A percentile compares a stretch with the other conserved stretches of the same genome.
Evolutionary conservation across 1,140 invertebrate species (phyloP).

Genomic region (Vanessa tameamea): DNA sequence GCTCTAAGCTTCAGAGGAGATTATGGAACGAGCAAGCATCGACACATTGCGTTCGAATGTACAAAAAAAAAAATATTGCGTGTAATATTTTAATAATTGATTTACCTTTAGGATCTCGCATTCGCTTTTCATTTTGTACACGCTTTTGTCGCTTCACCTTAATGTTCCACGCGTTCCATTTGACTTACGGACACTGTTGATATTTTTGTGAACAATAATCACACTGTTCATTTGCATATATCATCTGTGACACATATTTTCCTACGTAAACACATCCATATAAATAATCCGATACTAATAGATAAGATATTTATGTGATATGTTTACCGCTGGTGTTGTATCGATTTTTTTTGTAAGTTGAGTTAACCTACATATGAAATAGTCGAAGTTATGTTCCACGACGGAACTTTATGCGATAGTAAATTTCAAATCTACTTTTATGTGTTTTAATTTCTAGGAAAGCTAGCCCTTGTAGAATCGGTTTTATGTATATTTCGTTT

Average conservation of each 20-base stretch:
- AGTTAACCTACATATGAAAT: slow-evolving; percentile 32
- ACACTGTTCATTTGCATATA: not conserved
- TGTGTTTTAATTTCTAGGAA: slow-evolving; percentile 9
- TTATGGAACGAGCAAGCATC: too few relatives aligned
- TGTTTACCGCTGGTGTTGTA: slow-evolving; percentile 18
- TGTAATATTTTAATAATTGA: too few relatives aligned
- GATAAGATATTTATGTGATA: slow-evolving; percentile 1
- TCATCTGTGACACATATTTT: not conserved
- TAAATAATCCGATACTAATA: slow-evolving; percentile 10
- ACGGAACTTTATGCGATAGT: slow-evolving; percentile 12
- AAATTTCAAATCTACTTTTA: slow-evolving; percentile 4
- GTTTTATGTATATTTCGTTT: not conserved
- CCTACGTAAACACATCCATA: not conserved
- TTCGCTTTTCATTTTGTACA: too few relatives aligned
- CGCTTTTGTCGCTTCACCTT: too few relatives aligned
- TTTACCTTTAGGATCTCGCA: too few relatives aligned
- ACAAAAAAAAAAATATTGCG: too few relatives aligned
- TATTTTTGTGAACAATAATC: too few relatives aligned
- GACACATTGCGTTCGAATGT: too few relatives aligned
- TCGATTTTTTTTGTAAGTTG: slow-evolving; percentile 28
- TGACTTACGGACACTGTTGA: too few relatives aligned
- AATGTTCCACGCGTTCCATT: too few relatives aligned
- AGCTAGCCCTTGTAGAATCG: not conserved
- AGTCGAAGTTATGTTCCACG: slow-evolving; percentile 18
- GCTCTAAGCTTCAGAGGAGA: too few relatives aligned